Evolutionary conservation across 2,113 vertebrate genomes (phyloP).

Genomic region (Lophotis ruficrista): DNA sequence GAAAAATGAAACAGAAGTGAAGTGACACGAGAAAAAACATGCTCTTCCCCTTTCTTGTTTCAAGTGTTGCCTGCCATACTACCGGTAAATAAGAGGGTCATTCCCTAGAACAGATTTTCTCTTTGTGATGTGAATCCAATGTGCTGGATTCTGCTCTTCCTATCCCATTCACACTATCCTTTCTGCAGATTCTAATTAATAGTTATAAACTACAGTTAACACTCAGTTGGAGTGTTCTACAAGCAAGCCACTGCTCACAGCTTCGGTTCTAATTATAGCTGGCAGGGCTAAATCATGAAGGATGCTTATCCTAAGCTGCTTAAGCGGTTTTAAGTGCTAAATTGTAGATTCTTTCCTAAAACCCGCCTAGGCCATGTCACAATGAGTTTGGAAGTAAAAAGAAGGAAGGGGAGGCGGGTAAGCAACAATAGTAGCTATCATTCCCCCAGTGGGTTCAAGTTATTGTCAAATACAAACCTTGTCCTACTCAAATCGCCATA

Average conservation of each 20-base stretch:
- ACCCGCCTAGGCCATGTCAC: background rate
- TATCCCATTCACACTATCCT: fast-evolving
- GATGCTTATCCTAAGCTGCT: background rate
- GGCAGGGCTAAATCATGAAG: background rate
- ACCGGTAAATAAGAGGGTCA: background rate
- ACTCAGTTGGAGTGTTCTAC: background rate
- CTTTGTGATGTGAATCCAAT: background rate
- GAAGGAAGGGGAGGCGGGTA: fast-evolving
- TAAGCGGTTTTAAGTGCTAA: background rate
- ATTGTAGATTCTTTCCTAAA: background rate
- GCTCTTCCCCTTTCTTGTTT: background rate
- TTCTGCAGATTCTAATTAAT: background rate
- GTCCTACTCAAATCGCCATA: background rate
- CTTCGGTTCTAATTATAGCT: background rate
- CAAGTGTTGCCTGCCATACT: background rate
- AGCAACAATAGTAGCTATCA: fast-evolving
- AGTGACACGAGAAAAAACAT: fast-evolving
- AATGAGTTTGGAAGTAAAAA: background rate
- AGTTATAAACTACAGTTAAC: background rate
- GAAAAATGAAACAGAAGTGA: background rate
- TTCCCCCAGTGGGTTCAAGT: background rate
- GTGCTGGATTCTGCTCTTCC: background rate
- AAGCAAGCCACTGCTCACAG: background rate
- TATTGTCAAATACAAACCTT: background rate
- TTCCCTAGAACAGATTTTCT: background rate